These are phyloP conservation scores for Otolemur crassicaudatus DNA, from an alignment of 2,797 vertebrate genomes.

Conservation along the genomic window DNA sequence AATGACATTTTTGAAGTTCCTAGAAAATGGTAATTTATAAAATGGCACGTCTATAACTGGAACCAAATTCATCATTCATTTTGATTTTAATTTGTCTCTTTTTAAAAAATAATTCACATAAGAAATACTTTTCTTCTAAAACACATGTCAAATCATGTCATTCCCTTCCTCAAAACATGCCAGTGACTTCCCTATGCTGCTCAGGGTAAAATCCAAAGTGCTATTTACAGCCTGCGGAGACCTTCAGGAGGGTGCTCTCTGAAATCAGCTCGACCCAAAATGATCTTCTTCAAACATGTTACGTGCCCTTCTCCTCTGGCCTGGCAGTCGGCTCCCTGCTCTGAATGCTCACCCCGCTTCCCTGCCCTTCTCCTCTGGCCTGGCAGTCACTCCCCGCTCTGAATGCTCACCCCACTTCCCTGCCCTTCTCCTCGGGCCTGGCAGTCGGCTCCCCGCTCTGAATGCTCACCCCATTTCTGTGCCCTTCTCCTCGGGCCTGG, in stretches of 20 bases:
- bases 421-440: too few species aligned
- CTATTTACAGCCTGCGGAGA: neutral
- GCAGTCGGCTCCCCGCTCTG: too few species aligned
- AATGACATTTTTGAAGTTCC: neutral
- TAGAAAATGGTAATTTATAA: constrained; percentile 26
- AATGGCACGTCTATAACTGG: neutral
- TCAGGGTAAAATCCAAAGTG: neutral
- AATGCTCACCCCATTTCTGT: too few species aligned
- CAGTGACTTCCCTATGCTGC: neutral
- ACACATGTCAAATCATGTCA: constrained; percentile 45
- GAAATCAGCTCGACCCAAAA: fast-evolving
- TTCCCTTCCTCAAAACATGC: constrained; percentile 13
- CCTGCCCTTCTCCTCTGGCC: neutral
- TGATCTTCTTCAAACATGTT: too few species aligned
- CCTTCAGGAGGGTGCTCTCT: neutral
- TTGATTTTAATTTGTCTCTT: constrained; percentile 50
- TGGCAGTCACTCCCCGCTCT: too few species aligned
- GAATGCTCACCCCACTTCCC: too few species aligned
- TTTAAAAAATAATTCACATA: constrained; percentile 47
- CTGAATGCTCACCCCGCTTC: fast-evolving
- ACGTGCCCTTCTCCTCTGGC: neutral
- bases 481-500: neutral
- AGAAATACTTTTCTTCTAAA: constrained; percentile 27
- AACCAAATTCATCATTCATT: constrained; percentile 7
- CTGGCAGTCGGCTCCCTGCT: neutral